Conservation (phyloP, 2,113 vertebrate species). For the Raphicerus campestris region DNA sequence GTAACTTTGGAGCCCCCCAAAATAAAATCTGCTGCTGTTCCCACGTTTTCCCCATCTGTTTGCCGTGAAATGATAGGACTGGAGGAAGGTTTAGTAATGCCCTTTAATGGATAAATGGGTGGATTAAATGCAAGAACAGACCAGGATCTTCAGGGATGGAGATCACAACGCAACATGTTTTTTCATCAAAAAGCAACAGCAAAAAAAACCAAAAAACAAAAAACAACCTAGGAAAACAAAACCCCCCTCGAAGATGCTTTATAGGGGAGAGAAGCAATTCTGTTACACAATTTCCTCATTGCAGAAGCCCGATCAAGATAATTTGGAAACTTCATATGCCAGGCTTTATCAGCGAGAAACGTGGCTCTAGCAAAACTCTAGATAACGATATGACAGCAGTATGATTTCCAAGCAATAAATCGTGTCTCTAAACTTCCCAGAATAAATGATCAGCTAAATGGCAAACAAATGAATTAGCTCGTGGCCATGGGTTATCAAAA, state of each 20-base stretch:
- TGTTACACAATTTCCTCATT: neutral
- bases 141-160: neutral
- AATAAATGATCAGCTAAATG: neutral
- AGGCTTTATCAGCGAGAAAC: too few species aligned
- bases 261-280: neutral
- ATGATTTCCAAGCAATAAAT: neutral
- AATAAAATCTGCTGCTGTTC: neutral
- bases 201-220: neutral
- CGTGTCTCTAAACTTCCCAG: neutral
- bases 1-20: neutral
- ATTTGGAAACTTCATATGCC: neutral
- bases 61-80: neutral
- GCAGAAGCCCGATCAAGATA: neutral
- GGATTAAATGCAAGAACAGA: neutral
- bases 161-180: neutral
- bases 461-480: neutral
- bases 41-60: neutral
- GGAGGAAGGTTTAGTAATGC: neutral
- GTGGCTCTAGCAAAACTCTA: neutral
- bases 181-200: neutral
- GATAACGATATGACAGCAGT: neutral
- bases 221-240: neutral
- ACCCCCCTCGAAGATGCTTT: neutral
- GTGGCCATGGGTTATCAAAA: slow-evolving; percentile 11
- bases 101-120: too few species aligned